A percentile compares a stretch with the other conserved stretches of the same genome.
These are phyloP conservation scores for Syngnathus scovelli DNA, from an alignment of 2,113 vertebrate genomes.

Conservation along the genomic window DNA sequence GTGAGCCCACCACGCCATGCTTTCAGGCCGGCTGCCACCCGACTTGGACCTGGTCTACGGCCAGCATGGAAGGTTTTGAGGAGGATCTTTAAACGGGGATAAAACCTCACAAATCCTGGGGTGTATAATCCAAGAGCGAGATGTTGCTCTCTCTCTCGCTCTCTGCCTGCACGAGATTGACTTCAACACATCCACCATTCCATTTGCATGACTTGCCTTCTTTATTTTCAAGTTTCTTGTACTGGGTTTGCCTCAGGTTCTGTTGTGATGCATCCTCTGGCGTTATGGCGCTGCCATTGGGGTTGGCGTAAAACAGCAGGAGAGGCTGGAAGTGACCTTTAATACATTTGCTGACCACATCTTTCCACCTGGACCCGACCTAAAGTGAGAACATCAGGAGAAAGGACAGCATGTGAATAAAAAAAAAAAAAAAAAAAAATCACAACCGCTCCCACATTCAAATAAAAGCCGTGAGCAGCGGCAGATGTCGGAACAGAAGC, in stretches of 20 bases:
- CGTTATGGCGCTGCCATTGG: slow-evolving; percentile 83
- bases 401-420: background rate
- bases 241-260: slow-evolving; percentile 71
- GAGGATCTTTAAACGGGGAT: slow-evolving; percentile 1
- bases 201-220: background rate
- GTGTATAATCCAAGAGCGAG: background rate
- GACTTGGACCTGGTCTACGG: background rate
- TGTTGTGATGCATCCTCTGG: slow-evolving; percentile 78
- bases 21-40: background rate
- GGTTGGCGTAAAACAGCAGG: slow-evolving; percentile 91
- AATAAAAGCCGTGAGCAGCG: background rate
- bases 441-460: background rate
- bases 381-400: slow-evolving; percentile 36
- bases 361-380: slow-evolving; percentile 93
- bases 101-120: background rate
- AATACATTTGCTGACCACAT: slow-evolving; percentile 88
- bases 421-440: background rate
- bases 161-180: background rate
- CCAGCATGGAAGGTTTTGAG: background rate
- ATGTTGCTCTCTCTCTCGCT: no score
- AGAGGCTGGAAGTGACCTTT: slow-evolving; percentile 94
- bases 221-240: slow-evolving; percentile 65
- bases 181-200: background rate
- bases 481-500: background rate
- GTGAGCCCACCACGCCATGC: no score